Evolutionary conservation across 2,888 invertebrate genomes (phyloP).

Genomic region (Cheilosia impressa): DNA sequence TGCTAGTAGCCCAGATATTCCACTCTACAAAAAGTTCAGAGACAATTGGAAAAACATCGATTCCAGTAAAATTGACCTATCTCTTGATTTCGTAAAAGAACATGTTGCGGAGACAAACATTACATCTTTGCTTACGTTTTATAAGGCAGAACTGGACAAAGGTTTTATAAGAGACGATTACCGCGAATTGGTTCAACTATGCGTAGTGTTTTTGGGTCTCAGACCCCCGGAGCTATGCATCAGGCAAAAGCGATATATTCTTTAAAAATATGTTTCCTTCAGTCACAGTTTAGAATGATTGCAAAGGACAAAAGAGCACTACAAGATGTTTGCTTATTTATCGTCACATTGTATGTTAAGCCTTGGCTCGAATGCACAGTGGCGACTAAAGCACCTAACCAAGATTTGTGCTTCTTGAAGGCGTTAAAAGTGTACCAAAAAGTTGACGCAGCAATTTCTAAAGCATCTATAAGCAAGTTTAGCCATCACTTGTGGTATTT

Average conservation of each 20-base stretch:
- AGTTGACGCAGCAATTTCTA: not conserved
- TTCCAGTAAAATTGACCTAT: not conserved
- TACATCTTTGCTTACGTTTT: no score
- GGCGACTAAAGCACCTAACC: slow-evolving; percentile 10
- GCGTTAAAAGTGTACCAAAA: slow-evolving; percentile 1
- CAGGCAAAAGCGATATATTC: not conserved
- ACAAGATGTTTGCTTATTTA: slow-evolving; percentile 21
- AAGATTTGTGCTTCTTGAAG: slow-evolving; percentile 26
- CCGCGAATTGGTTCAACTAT: no score
- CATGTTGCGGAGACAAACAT: no score
- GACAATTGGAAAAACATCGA: slow-evolving; percentile 35
- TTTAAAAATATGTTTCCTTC: slow-evolving; percentile 15
- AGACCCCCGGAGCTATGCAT: no score
- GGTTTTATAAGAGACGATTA: no score
- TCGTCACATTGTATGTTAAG: slow-evolving; percentile 24
- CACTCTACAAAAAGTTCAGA: slow-evolving; percentile 18
- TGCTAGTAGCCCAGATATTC: slow-evolving; percentile 25
- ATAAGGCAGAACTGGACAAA: no score
- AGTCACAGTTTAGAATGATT: slow-evolving; percentile 13
- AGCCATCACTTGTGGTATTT: no score
- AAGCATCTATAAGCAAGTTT: not conserved
- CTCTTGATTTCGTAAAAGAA: no score
- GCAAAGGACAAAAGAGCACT: slow-evolving; percentile 17
- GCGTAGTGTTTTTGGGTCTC: no score
- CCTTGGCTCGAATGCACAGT: slow-evolving; percentile 7